Percentiles rank a stretch among this genome's conserved stretches.
phyloP scores from a whole-genome alignment of 2,797 vertebrate genomes.

The Synanceia verrucosa region DNA sequence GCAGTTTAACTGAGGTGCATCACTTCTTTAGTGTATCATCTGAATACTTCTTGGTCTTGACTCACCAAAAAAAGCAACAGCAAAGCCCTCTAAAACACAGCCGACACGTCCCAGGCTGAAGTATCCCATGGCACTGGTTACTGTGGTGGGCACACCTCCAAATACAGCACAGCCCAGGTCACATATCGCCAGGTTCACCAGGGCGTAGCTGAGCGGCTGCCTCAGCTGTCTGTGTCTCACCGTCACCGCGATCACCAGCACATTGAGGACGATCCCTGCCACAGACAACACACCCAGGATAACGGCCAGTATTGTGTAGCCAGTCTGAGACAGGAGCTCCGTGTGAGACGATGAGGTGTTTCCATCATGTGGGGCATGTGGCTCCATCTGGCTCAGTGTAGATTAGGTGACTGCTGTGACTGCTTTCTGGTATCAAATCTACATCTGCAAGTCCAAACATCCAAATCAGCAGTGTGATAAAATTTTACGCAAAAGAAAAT shows the following conservation, averaged over 20 bases:
- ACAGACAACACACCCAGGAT: conserved; percentile 74
- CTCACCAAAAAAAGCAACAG: conserved; percentile 91
- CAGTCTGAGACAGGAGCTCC: conserved; percentile 59
- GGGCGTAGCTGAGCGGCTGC: conserved; percentile 87
- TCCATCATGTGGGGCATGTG: not conserved
- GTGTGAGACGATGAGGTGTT: conserved; percentile 48
- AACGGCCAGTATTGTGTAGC: conserved; percentile 64
- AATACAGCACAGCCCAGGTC: conserved; percentile 87
- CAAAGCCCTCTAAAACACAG: conserved; percentile 88
- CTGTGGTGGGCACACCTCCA: conserved; percentile 83
- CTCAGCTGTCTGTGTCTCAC: conserved; percentile 82
- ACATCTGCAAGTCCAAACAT: not conserved
- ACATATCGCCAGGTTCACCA: conserved; percentile 88
- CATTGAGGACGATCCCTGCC: conserved; percentile 77
- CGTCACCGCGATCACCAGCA: conserved; percentile 86
- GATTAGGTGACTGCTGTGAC: no score
- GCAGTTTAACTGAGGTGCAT: not conserved
- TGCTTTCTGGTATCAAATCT: no score
- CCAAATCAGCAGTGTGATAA: not conserved
- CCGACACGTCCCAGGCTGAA: conserved; percentile 87
- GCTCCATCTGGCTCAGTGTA: conserved; percentile 40
- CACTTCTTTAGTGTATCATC: not conserved
- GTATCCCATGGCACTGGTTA: conserved; percentile 86
- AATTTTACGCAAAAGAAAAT: not conserved
- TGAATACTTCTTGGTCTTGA: not conserved